A percentile compares a stretch with the other conserved stretches of the same genome.
Evolutionary conservation across 2,888 invertebrate genomes (phyloP).

Genomic region (Cheilosia impressa): DNA sequence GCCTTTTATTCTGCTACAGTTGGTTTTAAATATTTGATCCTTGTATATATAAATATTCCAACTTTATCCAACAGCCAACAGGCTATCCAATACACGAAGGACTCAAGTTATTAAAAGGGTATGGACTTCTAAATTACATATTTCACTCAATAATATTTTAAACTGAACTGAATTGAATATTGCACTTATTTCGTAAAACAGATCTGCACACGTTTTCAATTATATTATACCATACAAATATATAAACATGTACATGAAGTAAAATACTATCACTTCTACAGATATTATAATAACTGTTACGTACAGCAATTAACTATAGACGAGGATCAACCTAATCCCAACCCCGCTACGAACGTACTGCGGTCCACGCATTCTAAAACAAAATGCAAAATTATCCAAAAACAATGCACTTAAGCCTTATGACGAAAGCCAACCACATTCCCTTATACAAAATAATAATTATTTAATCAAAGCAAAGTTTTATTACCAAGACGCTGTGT

Average conservation of each 20-base stretch:
- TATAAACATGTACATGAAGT: background rate
- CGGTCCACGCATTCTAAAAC: background rate
- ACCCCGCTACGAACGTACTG: conserved; percentile 17
- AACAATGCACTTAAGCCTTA: conserved; percentile 15
- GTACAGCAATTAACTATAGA: background rate
- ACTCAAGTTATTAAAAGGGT: background rate
- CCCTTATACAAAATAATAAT: conserved; percentile 5
- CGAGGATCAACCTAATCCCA: conserved; percentile 21
- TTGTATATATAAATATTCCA: background rate
- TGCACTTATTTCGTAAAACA: background rate
- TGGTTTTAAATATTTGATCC: background rate
- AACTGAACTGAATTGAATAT: background rate
- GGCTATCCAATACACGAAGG: background rate
- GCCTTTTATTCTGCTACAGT: too few relatives aligned
- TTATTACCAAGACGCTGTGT: conserved; percentile 12
- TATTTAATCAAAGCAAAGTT: conserved; percentile 13
- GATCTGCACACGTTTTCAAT: background rate
- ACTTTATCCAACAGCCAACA: too few relatives aligned
- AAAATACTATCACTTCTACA: background rate
- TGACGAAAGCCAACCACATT: conserved; percentile 3
- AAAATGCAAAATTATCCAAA: background rate
- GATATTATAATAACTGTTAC: background rate
- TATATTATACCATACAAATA: background rate
- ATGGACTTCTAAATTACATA: background rate
- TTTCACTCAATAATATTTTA: background rate